Conservation (phyloP, 2,113 vertebrate species). For the Bos javanicus region DNA sequence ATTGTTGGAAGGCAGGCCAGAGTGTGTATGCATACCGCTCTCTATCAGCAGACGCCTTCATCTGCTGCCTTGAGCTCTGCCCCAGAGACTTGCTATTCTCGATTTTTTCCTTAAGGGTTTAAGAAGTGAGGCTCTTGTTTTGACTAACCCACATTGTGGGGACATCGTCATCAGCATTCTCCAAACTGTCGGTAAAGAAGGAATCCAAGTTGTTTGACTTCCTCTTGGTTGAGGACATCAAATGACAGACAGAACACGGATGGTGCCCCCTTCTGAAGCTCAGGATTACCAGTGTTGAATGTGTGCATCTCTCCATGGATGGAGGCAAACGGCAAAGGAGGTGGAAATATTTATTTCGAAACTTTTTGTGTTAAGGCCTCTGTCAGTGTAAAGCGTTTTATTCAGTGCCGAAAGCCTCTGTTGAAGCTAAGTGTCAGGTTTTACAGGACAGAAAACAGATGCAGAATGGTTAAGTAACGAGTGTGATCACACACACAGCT, state of each 20-base stretch:
- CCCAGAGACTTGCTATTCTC: neutral
- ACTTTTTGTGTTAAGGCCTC: neutral
- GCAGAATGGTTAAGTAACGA: neutral
- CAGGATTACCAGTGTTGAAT: neutral
- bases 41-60: neutral
- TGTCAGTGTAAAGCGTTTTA: neutral
- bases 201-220: neutral
- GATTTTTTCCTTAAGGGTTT: neutral
- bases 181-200: neutral
- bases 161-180: neutral
- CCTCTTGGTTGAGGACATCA: neutral
- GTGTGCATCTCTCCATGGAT: neutral
- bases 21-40: neutral
- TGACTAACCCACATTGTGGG: neutral
- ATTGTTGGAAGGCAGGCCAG: constrained; percentile 11
- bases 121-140: neutral
- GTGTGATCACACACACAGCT: neutral
- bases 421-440: neutral
- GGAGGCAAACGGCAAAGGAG: neutral
- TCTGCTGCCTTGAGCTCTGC: neutral
- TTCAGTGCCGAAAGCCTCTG: neutral
- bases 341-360: neutral
- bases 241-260: neutral
- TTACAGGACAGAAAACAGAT: neutral
- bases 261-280: neutral